Base-by-base conservation (phyloP, 2,113 vertebrate genomes). In the Ascaphus truei region DNA sequence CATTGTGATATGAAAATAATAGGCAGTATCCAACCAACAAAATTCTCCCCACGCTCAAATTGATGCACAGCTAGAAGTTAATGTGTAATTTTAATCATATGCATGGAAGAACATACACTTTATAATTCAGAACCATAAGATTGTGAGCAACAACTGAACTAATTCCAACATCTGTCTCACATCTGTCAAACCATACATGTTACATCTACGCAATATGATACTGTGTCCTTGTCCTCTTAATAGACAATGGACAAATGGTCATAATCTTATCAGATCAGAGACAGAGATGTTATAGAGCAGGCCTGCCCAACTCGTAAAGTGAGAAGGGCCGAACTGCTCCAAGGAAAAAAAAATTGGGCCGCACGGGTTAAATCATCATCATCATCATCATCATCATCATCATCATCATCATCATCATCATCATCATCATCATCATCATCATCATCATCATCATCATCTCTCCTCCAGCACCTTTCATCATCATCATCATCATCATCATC, bases 51-150 rank as follows among this genome's bases (percentile, higher is more conserved):
- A 36, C 15, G 43, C 53, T 48, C 15, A 43, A 20, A 68, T n/a
- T 31, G 30, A 27, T 25, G n/a, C 43, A 50, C 55, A 26, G 43
- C n/a, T 50, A 12, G 10, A 25, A 60, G 22, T 13, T 69, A 69
- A 69, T 69, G 55, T 69, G 23, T 59, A 60, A 51, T 59, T 69
- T 58, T 50, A 58, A 60, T 69, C 33, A 59, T 58, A 69, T 60
- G 55, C 66, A 69, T 69, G 66, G 51, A 51, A 59, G 55, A 58
- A 51, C 66, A 51, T 60, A 30, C 43, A 50, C 41, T 69, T n/a
- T 58, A 50, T 27, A 25, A 34, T 34, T 18, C 27, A 11, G 10
- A 5, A 56, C 15, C 43, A 18, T 34, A 29, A 29, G 43, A 50
- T 59, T 45, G 31, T 36, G 31, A 69, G 15, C 43, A 69, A 50